These are phyloP conservation scores for Arvicanthis niloticus DNA, from an alignment of 2,113 vertebrate genomes.

Conservation along the genomic window DNA sequence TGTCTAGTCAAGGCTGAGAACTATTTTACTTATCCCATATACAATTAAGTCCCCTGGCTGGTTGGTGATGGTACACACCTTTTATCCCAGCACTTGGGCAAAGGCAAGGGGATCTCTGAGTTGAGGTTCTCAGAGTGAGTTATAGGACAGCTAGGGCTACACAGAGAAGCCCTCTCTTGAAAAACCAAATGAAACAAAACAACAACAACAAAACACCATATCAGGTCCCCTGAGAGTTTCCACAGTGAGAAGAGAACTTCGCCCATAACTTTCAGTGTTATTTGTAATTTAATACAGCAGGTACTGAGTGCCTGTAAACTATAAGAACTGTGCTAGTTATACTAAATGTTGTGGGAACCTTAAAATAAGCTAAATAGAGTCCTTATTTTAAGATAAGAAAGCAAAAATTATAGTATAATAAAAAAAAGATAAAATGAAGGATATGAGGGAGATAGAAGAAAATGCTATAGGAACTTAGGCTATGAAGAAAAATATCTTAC, in stretches of 20 bases:
- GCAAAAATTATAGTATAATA: not conserved
- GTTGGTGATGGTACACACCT: not conserved
- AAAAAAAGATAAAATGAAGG: not conserved
- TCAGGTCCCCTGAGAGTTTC: constrained; percentile 4
- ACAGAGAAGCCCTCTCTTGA: not conserved
- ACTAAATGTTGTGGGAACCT: not conserved
- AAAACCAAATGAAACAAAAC: not conserved
- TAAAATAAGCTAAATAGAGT: constrained; percentile 52
- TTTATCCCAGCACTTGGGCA: not conserved
- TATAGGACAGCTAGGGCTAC: not conserved
- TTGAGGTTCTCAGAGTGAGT: not conserved
- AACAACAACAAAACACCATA: not conserved
- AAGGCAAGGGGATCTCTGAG: not conserved
- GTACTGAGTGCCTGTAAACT: not conserved
- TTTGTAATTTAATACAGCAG: constrained; percentile 26
- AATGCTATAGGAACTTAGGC: not conserved
- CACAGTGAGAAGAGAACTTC: not conserved
- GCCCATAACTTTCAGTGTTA: constrained; percentile 35
- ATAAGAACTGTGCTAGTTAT: constrained; percentile 12
- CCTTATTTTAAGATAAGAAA: constrained; percentile 14
- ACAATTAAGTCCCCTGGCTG: not conserved
- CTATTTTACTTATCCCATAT: constrained; percentile 26
- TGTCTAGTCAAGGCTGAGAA: constrained; percentile 25
- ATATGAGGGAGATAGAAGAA: not conserved
- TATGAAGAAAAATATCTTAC: constrained; percentile 21